Evolutionary conservation across 2,888 invertebrate genomes (phyloP), one percentile per base, ranked within the genome.

Genomic region (Eupeodes luniger): DNA sequence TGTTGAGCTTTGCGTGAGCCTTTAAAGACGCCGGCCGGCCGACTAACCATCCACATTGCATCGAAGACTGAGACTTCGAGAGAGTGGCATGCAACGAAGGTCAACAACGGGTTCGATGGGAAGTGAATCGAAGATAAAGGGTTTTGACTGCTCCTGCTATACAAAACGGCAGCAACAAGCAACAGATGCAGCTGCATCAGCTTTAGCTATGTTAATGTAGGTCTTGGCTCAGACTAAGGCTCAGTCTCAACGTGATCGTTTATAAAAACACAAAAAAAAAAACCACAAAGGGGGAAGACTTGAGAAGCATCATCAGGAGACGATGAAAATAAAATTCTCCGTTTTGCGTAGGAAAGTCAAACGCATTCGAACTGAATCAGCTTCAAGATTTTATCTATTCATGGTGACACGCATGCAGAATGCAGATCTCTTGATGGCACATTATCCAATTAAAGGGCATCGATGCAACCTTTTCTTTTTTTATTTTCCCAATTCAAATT

Each of bases 71-170:
- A 27, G 2, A 27, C 27, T 27, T 27, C 12, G 53, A 53, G 53
- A 62, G 27, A 64, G 53, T 51, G 49, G 55, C 67, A 66, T 82
- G 70, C 75, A 79, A 72, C 61, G 84, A 88, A 88, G 88, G 85
- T 88, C 85, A 88, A 69, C 76, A 77, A 59, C 75, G 51, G 40
- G 74, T 72, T 81, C 87, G 87, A 77, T 85, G 88, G 66, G 85
- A 88, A 85, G 80, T 85, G 81, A 88, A 88, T 85, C 77, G 85
- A 78, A 85, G 88, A 80, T 88, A 88, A 88, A 88, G 88, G 78
- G 69, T 88, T 88, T 78, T 88, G 88, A 88, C 88, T 88, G 85
- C 74, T 75, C 61, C 79, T 82, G 66, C 79, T 82, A 72, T 72
- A 47, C 64, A 80, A 51, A 49, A 75, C 83, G 79, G 84, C 80